Percentiles rank a stretch among this genome's conserved stretches.
phyloP scores from a whole-genome alignment of 2,113 vertebrate genomes.

The Urocolius indicus region DNA sequence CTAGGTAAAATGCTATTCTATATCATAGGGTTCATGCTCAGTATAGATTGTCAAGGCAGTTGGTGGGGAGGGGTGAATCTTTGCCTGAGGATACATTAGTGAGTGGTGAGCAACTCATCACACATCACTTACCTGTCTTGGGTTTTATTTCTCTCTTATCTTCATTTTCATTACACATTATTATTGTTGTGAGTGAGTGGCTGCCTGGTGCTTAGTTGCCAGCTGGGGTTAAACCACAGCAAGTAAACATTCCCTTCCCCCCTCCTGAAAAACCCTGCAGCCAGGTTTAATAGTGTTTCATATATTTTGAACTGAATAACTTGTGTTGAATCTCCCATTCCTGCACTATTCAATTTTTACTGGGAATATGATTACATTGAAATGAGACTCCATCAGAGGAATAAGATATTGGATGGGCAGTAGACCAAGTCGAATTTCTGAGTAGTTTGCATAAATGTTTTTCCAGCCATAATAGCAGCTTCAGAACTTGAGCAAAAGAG shows the following conservation, averaged over 20 bases:
- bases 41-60: too few species aligned
- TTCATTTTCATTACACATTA: too few species aligned
- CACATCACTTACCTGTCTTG: too few species aligned
- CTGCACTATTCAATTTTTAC: conserved; percentile 34
- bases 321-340: conserved; percentile 23
- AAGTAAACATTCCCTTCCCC: neutral
- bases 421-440: conserved; percentile 57
- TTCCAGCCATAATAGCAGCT: conserved; percentile 7
- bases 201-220: too few species aligned
- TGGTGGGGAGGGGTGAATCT: too few species aligned
- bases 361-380: conserved; percentile 67
- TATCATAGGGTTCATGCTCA: too few species aligned
- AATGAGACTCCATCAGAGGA: conserved; percentile 59
- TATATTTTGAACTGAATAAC: conserved; percentile 40
- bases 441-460: conserved; percentile 64
- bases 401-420: conserved; percentile 58
- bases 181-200: too few species aligned
- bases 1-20: too few species aligned
- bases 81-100: too few species aligned
- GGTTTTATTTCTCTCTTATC: too few species aligned
- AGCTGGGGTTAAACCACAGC: too few species aligned
- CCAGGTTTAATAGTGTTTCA: conserved; percentile 24
- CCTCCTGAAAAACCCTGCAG: neutral
- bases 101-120: too few species aligned
- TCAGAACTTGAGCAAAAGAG: conserved; percentile 3